Conservation (phyloP, 2,113 vertebrate genomes). For the Coptodon rendalli region DNA sequence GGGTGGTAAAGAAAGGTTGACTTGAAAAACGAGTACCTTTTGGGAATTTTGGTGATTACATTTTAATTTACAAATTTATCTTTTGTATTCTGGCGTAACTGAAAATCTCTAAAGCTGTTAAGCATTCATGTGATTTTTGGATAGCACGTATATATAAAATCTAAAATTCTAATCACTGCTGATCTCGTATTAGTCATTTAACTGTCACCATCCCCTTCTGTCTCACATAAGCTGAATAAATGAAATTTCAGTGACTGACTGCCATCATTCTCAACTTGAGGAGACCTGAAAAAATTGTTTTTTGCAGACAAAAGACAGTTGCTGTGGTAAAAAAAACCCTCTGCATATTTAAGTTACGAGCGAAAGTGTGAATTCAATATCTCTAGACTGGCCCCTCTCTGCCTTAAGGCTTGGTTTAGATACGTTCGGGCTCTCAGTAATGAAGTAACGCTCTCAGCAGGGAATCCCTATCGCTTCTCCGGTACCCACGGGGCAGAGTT, state of each 20-base stretch:
- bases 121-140: background rate
- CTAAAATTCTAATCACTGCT: background rate
- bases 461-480: background rate
- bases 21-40: fast-evolving
- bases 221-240: background rate
- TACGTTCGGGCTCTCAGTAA: background rate
- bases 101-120: background rate
- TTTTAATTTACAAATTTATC: background rate
- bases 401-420: conserved; percentile 4
- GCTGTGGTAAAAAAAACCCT: conserved; percentile 47
- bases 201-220: background rate
- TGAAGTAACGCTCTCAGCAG: conserved; percentile 1
- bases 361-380: conserved; percentile 36
- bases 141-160: background rate
- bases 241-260: conserved; percentile 11
- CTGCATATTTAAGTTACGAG: conserved; percentile 3
- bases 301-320: conserved; percentile 19
- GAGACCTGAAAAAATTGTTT: conserved; percentile 13
- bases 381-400: background rate
- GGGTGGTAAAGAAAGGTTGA: background rate
- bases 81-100: background rate
- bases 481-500: background rate
- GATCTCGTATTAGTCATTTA: background rate
- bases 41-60: background rate
- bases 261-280: conserved; percentile 1